These are phyloP conservation scores for Micrasema longulum DNA, from an alignment of 1,140 invertebrate species.

Conservation along the genomic window DNA sequence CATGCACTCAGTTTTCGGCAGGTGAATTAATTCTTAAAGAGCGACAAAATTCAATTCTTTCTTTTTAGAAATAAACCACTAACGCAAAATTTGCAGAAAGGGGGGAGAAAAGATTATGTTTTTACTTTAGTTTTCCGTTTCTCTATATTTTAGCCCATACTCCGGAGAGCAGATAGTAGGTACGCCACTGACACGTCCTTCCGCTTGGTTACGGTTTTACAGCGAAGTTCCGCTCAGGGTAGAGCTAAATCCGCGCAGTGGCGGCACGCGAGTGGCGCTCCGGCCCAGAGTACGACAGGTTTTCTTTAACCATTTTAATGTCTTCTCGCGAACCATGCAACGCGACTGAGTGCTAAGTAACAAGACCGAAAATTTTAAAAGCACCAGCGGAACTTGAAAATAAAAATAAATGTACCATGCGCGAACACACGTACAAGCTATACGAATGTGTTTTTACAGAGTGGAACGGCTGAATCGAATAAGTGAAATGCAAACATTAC, in stretches of 20 bases:
- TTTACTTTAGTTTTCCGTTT: neutral
- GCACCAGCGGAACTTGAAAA: too few species aligned
- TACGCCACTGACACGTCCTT: slow-evolving; percentile 49
- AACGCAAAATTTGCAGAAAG: neutral
- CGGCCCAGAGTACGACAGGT: too few species aligned
- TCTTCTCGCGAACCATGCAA: slow-evolving; percentile 10
- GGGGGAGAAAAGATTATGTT: neutral
- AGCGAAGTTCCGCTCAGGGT: slow-evolving; percentile 38
- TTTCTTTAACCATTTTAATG: slow-evolving; percentile 24
- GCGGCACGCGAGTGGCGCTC: slow-evolving; percentile 8
- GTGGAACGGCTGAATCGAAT: too few species aligned
- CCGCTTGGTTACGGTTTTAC: slow-evolving; percentile 52
- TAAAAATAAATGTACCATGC: too few species aligned
- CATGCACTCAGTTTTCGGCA: too few species aligned
- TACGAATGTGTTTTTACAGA: too few species aligned
- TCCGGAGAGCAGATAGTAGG: neutral
- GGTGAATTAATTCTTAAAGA: too few species aligned
- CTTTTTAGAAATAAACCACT: neutral
- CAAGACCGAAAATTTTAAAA: slow-evolving; percentile 20
- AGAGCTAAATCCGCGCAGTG: slow-evolving; percentile 42
- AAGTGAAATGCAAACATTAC: too few species aligned
- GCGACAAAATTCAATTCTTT: too few species aligned
- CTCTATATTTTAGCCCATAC: slow-evolving; percentile 17
- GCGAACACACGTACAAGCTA: too few species aligned
- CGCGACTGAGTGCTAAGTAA: slow-evolving; percentile 25